Percentiles rank a stretch among this genome's conserved stretches.
Conservation (phyloP, 2,888 invertebrate species). For the Idaea dimidiata region DNA sequence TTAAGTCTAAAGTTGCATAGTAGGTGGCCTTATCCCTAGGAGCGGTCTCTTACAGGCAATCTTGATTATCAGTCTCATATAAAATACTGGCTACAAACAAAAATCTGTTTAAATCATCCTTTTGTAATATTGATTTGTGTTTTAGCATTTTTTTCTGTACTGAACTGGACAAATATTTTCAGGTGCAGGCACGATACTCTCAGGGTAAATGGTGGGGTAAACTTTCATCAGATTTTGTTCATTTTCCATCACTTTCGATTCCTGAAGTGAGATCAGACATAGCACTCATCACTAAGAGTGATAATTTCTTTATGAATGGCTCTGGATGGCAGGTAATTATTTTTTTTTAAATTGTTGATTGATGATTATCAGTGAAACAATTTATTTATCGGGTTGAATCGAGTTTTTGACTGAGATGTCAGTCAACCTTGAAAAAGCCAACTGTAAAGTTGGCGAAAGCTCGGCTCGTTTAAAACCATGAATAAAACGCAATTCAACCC, state of each 20-base stretch:
- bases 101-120: too few species aligned
- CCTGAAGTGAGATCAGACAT: slow-evolving; percentile 74
- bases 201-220: slow-evolving; percentile 81
- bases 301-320: slow-evolving; percentile 81
- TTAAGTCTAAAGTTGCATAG: too few species aligned
- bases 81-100: too few species aligned
- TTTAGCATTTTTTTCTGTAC: background rate
- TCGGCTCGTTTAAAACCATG: too few species aligned
- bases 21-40: background rate
- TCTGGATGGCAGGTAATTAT: slow-evolving; percentile 81
- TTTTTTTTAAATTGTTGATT: too few species aligned
- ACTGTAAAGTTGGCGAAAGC: too few species aligned
- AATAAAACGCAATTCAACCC: too few species aligned
- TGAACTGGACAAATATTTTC: slow-evolving; percentile 4
- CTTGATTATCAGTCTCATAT: background rate
- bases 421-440: too few species aligned
- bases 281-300: slow-evolving; percentile 78
- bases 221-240: slow-evolving; percentile 75
- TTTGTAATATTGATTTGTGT: slow-evolving; percentile 3
- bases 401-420: too few species aligned
- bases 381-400: too few species aligned
- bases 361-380: too few species aligned
- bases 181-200: slow-evolving; percentile 77
- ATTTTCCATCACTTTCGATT: slow-evolving; percentile 60
- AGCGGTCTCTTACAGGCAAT: background rate